Evolutionary conservation across 2,888 invertebrate genomes (phyloP).

Genomic region (Brachylomia viminalis): DNA sequence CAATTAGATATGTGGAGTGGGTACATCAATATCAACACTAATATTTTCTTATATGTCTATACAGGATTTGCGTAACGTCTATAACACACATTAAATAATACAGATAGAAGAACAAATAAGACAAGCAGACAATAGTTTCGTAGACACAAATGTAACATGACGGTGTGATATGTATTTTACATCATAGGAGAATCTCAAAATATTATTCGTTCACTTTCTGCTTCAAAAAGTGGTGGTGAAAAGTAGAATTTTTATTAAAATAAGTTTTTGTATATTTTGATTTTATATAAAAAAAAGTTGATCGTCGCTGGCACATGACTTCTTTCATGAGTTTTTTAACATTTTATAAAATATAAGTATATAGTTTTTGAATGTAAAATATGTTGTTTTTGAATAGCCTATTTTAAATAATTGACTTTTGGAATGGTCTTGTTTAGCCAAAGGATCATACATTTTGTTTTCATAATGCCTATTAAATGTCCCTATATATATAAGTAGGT

Average conservation of each 20-base stretch:
- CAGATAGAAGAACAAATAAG: constrained; percentile 37
- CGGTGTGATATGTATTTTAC: constrained; percentile 38
- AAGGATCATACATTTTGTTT: constrained; percentile 63
- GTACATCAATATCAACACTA: constrained; percentile 64
- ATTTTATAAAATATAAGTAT: constrained; percentile 81
- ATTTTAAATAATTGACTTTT: constrained; percentile 86
- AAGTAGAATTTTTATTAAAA: constrained; percentile 49
- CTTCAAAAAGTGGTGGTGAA: constrained; percentile 28
- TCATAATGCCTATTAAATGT: constrained; percentile 52
- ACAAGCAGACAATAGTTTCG: constrained; percentile 40
- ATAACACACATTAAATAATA: constrained; percentile 56
- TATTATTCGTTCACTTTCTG: constrained; percentile 26
- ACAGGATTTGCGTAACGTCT: constrained; percentile 41
- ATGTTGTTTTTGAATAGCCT: constrained; percentile 76
- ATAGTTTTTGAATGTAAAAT: constrained; percentile 74
- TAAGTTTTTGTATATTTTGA: constrained; percentile 55
- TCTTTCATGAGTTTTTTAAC: constrained; percentile 57
- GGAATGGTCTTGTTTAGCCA: constrained; percentile 81
- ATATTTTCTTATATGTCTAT: constrained; percentile 56
- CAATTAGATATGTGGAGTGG: constrained; percentile 55
- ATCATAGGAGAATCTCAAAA: constrained; percentile 33
- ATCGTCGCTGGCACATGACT: constrained; percentile 46
- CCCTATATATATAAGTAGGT: constrained; percentile 41
- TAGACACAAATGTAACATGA: constrained; percentile 18
- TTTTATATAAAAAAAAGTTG: constrained; percentile 60